These are phyloP conservation scores for Salarias fasciatus DNA, from an alignment of 2,797 vertebrate genomes.

Conservation along the genomic window DNA sequence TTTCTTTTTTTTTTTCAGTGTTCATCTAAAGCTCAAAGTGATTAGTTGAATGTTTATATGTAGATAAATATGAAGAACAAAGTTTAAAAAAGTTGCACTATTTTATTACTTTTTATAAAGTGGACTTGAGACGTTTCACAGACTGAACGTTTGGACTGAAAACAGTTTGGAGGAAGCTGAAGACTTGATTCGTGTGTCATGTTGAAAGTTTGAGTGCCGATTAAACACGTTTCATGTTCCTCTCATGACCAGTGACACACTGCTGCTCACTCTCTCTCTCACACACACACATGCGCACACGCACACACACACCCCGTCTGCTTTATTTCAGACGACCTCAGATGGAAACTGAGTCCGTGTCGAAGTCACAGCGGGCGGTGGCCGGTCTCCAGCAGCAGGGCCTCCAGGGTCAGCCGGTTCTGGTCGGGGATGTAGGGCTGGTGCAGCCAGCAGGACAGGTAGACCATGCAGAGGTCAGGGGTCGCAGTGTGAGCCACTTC, in stretches of 20 bases:
- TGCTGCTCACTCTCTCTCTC: too few species aligned
- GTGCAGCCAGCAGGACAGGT: conserved; percentile 93
- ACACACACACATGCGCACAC: too few species aligned
- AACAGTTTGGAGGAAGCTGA: conserved; percentile 8
- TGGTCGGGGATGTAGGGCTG: conserved; percentile 87
- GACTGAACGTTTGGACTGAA: conserved; percentile 34
- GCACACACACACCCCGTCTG: too few species aligned
- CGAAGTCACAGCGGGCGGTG: conserved; percentile 76
- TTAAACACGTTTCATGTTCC: conserved; percentile 50
- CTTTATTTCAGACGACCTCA: too few species aligned
- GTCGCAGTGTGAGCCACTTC: conserved; percentile 86
- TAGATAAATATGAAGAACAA: conserved; percentile 77
- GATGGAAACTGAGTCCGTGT: too few species aligned
- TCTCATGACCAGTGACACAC: conserved; percentile 50
- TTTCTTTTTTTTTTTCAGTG: conserved; percentile 6
- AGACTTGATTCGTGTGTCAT: conserved; percentile 30
- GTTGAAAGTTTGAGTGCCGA: conserved; percentile 39
- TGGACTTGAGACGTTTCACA: conserved; percentile 40
- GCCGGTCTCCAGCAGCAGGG: conserved; percentile 93
- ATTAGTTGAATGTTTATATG: conserved; percentile 79
- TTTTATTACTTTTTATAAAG: conserved; percentile 88
- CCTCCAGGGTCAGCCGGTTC: conserved; percentile 84
- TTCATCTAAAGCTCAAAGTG: conserved; percentile 41
- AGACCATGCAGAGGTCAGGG: conserved; percentile 86
- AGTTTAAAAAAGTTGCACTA: conserved; percentile 81